Evolutionary conservation across 1,140 invertebrate species (phyloP).

Genomic region (Tetramorium alpestre): DNA sequence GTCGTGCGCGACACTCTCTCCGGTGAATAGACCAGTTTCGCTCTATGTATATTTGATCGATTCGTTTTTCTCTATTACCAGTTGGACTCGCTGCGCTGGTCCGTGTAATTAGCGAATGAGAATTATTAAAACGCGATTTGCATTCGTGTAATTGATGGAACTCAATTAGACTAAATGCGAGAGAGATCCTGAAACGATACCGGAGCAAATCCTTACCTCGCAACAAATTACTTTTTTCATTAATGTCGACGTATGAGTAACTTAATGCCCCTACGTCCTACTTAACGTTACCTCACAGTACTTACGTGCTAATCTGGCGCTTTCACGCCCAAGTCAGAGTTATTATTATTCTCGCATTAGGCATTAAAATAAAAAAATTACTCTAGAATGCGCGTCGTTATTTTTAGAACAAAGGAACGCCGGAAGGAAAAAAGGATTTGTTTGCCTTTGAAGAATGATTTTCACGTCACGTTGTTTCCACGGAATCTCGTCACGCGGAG

Average conservation of each 20-base stretch:
- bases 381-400: neutral
- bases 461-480: neutral
- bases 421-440: neutral
- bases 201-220: constrained; percentile 1
- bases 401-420: neutral
- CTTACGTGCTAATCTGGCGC: neutral
- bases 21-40: constrained; percentile 2
- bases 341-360: constrained; percentile 45
- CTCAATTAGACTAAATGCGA: constrained; percentile 25
- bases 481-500: neutral
- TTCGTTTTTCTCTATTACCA: constrained; percentile 5
- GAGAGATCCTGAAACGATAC: neutral
- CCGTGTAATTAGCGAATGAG: constrained; percentile 55
- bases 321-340: neutral
- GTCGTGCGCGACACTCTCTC: constrained; percentile 18
- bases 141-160: constrained; percentile 63
- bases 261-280: neutral
- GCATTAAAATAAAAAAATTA: neutral
- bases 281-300: neutral
- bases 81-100: constrained; percentile 27
- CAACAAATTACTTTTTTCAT: constrained; percentile 30
- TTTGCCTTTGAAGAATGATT: neutral
- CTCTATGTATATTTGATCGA: neutral
- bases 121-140: constrained; percentile 70
- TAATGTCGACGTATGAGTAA: constrained; percentile 1